Evolutionary conservation across 92 coral and sea anemone genomes (phyloP), one percentile per base, ranked within the genome.

Genomic region (Palythoa grandiflora): DNA sequence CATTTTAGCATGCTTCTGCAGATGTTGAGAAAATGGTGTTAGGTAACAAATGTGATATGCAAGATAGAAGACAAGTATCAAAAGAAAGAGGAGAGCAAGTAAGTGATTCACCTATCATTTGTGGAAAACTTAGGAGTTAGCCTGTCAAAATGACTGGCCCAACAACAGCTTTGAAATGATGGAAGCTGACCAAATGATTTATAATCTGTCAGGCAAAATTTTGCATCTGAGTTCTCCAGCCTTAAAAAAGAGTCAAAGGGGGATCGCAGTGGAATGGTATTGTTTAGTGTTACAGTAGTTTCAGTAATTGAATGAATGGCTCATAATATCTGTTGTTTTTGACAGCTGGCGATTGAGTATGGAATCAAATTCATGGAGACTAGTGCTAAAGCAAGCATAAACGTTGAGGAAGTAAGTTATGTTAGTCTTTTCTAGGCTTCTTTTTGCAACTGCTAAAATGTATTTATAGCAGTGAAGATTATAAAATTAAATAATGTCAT

Each of bases 331-430:
- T 63, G 28, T 8, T 7, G n/a, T 63, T n/a, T 84, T 52, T 3
- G 63, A 1, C 48, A 96, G 98, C 92, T 96, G 88, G 98, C 98
- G 4, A 90, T 94, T 83, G 98, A 94, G 90, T 96, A 96, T 92
- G 99, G 98, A 63, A 96, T 96, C 79, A 96, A 96, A 85, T 96
- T 96, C 90, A 96, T 96, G 99, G 99, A 96, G 86, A 96, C 99
- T 14, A 96, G 99, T 95, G 99, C 99, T 78, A 96, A 96, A 93
- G 95, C 99, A 47, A 96, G 99, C 89, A 95, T 96, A 77, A 96
- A 96, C 75, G 99, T 96, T 2, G 99, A 96, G 84, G 99, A 96
- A 94, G 98, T 94, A 57, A 61, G 89, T 87, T 6, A 19, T 73
- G 15, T 73, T n/a, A 12, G 1, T 12, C 5, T 13, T 61, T 61